Percentiles rank a stretch among this genome's conserved stretches.
Evolutionary conservation across 2,888 invertebrate species (phyloP).

Genomic region (Colletes collaris): DNA sequence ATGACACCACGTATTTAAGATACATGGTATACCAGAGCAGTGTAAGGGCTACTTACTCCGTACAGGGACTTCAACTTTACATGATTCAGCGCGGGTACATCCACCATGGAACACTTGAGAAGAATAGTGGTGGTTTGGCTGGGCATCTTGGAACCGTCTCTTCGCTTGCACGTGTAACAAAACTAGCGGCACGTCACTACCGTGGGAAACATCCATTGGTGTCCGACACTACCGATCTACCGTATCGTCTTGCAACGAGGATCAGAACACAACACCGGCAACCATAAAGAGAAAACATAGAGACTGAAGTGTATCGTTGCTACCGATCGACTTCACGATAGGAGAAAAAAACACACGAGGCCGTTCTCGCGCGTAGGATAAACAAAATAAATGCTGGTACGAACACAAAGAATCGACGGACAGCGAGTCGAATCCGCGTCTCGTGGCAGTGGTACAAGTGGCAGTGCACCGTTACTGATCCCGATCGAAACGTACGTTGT

Average conservation of each 20-base stretch:
- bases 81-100: slow-evolving; percentile 81
- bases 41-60: slow-evolving; percentile 71
- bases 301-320: slow-evolving; percentile 4
- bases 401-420: slow-evolving; percentile 8
- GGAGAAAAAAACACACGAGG: neutral
- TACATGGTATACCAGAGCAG: neutral
- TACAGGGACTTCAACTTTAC: slow-evolving; percentile 80
- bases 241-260: slow-evolving; percentile 39
- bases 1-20: slow-evolving; percentile 12
- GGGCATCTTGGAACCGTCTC: slow-evolving; percentile 74
- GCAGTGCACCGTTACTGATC: slow-evolving; percentile 55
- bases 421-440: neutral
- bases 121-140: slow-evolving; percentile 82
- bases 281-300: neutral
- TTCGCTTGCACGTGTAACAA: slow-evolving; percentile 52
- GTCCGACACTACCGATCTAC: slow-evolving; percentile 41
- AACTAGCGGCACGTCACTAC: slow-evolving; percentile 56
- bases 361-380: neutral
- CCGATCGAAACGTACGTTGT: slow-evolving; percentile 16
- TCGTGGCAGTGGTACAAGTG: slow-evolving; percentile 51
- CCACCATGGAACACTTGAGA: slow-evolving; percentile 82
- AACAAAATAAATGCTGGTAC: slow-evolving; percentile 28
- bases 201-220: slow-evolving; percentile 67
- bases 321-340: slow-evolving; percentile 4
- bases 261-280: slow-evolving; percentile 22